These are phyloP conservation scores for Orthosia incerta DNA, from an alignment of 2,888 invertebrate genomes.

Conservation along the genomic window DNA sequence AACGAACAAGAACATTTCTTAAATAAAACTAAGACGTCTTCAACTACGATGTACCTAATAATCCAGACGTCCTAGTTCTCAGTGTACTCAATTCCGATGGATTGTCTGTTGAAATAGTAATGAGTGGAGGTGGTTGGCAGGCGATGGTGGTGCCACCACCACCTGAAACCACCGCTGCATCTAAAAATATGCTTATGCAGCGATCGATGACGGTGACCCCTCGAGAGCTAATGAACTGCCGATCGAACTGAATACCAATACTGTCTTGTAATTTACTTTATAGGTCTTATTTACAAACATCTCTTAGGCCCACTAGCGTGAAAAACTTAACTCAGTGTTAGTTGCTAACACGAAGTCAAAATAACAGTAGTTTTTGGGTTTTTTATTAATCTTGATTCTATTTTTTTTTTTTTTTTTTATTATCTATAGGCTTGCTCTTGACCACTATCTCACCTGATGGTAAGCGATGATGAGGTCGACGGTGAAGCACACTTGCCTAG, in stretches of 20 bases:
- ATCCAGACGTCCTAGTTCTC: constrained; percentile 63
- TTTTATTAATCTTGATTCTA: too few species aligned
- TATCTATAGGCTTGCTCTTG: too few species aligned
- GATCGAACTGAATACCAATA: constrained; percentile 68
- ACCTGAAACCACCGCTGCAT: constrained; percentile 72
- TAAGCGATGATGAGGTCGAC: too few species aligned
- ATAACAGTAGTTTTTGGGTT: too few species aligned
- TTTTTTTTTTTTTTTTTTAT: too few species aligned
- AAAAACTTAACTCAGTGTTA: too few species aligned
- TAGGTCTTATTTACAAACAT: too few species aligned
- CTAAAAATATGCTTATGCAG: constrained; percentile 86
- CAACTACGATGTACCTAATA: background rate
- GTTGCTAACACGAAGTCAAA: too few species aligned
- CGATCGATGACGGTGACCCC: constrained; percentile 84
- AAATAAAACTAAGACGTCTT: background rate
- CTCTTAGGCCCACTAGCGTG: too few species aligned
- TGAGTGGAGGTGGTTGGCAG: constrained; percentile 69
- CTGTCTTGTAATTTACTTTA: background rate
- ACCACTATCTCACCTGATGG: too few species aligned
- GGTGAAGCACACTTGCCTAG: too few species aligned
- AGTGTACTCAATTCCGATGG: constrained; percentile 73
- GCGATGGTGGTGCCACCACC: constrained; percentile 21
- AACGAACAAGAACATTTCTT: background rate
- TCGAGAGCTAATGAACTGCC: constrained; percentile 48
- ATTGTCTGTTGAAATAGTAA: constrained; percentile 82